Evolutionary conservation across 2,888 invertebrate genomes (phyloP), one percentile per base, ranked within the genome.

Genomic region (Timandra comae): DNA sequence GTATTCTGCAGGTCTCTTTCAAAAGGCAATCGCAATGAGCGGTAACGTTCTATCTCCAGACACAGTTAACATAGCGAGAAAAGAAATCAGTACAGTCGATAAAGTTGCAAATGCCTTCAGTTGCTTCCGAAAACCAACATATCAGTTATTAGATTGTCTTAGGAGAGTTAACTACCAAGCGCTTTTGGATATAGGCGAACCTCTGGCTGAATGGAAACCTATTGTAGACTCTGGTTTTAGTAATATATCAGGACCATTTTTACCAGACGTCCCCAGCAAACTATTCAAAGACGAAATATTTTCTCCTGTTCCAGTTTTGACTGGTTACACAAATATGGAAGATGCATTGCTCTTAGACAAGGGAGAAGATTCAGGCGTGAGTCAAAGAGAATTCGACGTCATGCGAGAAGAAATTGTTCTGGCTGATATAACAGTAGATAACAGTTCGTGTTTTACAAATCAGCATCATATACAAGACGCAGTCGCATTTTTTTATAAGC

Each of bases 241-340:
- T 32, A 93, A 92, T 49, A 86, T 87, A 10, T 87, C 89, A 0
- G 87, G 88, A 19, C 86, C 89, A 0, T 93, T 94, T 58, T 72
- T 95, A 25, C 84, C 91, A 19, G 91, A 90, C 49, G 79, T 88
- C 30, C 94, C 94, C 0, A 88, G 82, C 38, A 87, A 80, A 46
- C 69, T 89, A 30, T 89, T 93, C 38, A 87, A 88, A 45, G 84
- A 78, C 31, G 91, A 90, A 6, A 85, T 86, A 16, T 89, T 89
- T 43, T 86, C 89, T 36, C 89, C 91, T 33, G 90, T 94, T 1
- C 93, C 94, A 0, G 57, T 94, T 7, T 67, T 95, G 49, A 88
- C 90, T n/a, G 93, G 93, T 1, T 94, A 90, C 51, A 94, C 94
- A 0, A 91, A 92, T 49, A 94, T 94, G 91, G 95, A 95, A 73